Base-by-base conservation (phyloP, 2,797 vertebrate species). In the Chaunax sp. region DNA sequence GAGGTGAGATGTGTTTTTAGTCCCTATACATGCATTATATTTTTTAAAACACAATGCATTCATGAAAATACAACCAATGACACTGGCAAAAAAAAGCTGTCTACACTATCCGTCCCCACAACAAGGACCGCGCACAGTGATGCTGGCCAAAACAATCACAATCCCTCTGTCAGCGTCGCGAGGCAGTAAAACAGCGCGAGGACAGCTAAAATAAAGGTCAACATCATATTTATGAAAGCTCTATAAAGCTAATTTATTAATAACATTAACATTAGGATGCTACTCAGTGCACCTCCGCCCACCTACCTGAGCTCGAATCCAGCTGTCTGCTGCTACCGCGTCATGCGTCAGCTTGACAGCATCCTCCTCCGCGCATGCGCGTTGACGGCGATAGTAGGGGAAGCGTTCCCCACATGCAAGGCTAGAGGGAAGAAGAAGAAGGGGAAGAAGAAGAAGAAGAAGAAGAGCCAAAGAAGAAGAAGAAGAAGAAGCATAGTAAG, bases 281-380 rank as follows among this genome's bases (percentile, higher is more conserved):
- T 65, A 19, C 26, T 64, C 26, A 41, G 52, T 25, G 66, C 25
- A 30, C 60, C 38, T 22, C 88, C 90, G 84, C 88, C 89, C 86
- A 90, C 93, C 86, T 93, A 94, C 93, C 93, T 93, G 90, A 78
- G 89, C 77, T 86, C 78, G 73, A 72, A 37, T 82, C 80, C 88
- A 86, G 91, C 87, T 85, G 87, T 78, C 84, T 81, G 80, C 81
- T 80, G 71, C 77, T 66, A 61, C 71, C 80, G 86, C 83, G 77
- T 90, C 92, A 92, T 91, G 58, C 70, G 77, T 65, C 66, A 23
- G 64, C 83, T 23, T 26, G 81, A 87, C 19, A 40, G 62, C 60
- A 40, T 79, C 61, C 35, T 44, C 58, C 1, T 53, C 64, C 1
- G 92, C 93, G 93, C 91, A 22, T 86, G 90, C 91, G 91, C 78